Percentiles rank a stretch among this genome's conserved stretches.
Evolutionary conservation across 2,888 invertebrate species (phyloP).

Genomic region (Thymelicus acteon): DNA sequence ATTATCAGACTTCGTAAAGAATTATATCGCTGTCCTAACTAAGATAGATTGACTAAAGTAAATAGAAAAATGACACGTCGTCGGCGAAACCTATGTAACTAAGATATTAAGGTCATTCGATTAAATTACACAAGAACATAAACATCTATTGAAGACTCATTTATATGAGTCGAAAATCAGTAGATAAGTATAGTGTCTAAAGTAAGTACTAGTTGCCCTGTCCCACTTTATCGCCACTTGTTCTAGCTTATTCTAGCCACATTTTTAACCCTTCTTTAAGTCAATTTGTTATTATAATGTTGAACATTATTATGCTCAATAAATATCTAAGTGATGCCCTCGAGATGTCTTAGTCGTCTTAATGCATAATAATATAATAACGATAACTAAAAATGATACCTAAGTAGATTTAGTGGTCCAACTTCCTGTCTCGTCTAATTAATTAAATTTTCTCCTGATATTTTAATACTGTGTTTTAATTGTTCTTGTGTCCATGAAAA

Average conservation of each 20-base stretch:
- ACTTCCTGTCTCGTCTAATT: background rate
- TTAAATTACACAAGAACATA: conserved; percentile 38
- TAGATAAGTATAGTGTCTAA: conserved; percentile 17
- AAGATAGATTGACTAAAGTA: conserved; percentile 73
- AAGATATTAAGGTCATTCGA: conserved; percentile 49
- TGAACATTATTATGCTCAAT: background rate
- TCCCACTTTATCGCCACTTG: conserved; percentile 19
- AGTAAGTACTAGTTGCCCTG: conserved; percentile 19
- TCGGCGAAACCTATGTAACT: conserved; percentile 71
- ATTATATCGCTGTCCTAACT: conserved; percentile 77
- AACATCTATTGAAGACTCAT: conserved; percentile 30
- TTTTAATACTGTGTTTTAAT: background rate
- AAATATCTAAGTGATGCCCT: background rate
- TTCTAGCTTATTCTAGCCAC: background rate
- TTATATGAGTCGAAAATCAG: conserved; percentile 26
- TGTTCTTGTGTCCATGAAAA: conserved; percentile 30
- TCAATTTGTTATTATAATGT: background rate
- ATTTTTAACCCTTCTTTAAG: background rate
- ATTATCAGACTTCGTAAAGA: conserved; percentile 74
- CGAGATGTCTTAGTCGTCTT: background rate
- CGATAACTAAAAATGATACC: background rate
- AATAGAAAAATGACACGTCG: conserved; percentile 72
- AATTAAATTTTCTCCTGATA: background rate
- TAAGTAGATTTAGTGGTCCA: background rate
- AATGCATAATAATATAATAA: background rate